A percentile compares a stretch with the other conserved stretches of the same genome.
Evolutionary conservation across 2,797 vertebrate species (phyloP).

Genomic region (Peromyscus attwateri): DNA sequence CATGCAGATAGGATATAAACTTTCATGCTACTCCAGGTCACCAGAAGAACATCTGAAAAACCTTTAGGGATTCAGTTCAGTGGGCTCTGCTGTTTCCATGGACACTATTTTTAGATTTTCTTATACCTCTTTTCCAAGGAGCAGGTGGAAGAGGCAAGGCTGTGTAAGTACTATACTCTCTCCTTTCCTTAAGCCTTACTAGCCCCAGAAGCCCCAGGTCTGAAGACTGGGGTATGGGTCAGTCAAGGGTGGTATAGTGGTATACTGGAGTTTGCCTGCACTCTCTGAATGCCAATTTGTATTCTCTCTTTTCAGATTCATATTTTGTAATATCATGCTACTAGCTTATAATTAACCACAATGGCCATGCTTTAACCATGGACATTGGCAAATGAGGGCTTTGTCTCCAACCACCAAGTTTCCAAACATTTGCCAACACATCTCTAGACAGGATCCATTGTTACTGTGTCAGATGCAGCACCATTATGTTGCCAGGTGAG

Average conservation of each 20-base stretch:
- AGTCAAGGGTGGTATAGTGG: background rate
- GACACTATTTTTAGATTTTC: background rate
- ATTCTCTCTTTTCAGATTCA: conserved; percentile 18
- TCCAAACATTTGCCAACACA: conserved; percentile 55
- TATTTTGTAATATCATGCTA: background rate
- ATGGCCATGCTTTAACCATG: conserved; percentile 39
- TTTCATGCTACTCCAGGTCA: background rate
- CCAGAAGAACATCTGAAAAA: conserved; percentile 31
- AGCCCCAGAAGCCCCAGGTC: background rate
- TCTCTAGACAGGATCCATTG: background rate
- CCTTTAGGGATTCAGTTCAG: background rate
- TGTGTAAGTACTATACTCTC: background rate
- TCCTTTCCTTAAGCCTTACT: background rate
- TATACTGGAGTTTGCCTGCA: background rate
- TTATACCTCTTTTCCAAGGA: conserved; percentile 12
- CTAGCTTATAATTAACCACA: background rate
- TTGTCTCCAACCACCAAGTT: background rate
- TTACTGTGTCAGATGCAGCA: background rate
- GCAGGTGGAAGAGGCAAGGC: background rate
- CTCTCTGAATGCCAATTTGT: background rate
- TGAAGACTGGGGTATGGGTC: background rate
- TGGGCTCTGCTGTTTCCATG: conserved; percentile 1
- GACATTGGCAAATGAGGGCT: conserved; percentile 17
- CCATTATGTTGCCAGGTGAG: conserved; percentile 8
- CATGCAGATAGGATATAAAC: background rate